phyloP scores from a whole-genome alignment of 2,797 vertebrate species.

The Xenops minutus region DNA sequence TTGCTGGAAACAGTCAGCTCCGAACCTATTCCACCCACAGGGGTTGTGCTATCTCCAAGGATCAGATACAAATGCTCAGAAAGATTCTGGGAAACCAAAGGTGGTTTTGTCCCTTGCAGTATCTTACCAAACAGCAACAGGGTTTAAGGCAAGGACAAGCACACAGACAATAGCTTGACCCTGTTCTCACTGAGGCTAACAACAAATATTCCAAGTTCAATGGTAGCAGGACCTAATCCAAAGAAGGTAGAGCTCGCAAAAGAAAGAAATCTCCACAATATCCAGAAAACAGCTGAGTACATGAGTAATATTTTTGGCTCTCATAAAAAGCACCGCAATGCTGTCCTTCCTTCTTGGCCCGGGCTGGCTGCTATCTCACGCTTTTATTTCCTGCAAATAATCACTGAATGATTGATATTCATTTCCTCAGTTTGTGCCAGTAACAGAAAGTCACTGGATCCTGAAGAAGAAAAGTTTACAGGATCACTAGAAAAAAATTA shows the following conservation, averaged over 20 bases:
- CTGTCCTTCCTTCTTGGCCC: constrained; percentile 7
- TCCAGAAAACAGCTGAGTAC: background rate
- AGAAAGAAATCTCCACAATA: background rate
- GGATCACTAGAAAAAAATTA: background rate
- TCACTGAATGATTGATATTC: background rate
- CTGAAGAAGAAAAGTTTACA: background rate
- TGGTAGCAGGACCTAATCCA: background rate
- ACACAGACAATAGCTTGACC: background rate
- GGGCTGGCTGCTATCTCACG: background rate
- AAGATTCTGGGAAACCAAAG: background rate
- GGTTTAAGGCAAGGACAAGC: background rate
- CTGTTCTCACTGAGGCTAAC: background rate
- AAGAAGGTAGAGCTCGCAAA: background rate
- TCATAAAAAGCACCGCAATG: background rate
- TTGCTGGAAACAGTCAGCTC: background rate
- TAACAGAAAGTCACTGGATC: constrained; percentile 8
- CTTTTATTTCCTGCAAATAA: constrained; percentile 42
- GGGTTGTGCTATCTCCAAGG: background rate
- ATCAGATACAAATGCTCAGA: background rate
- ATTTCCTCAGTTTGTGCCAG: constrained; percentile 16
- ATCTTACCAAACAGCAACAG: background rate
- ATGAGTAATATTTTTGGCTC: background rate
- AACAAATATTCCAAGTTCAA: background rate
- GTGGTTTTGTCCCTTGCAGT: background rate
- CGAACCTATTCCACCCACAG: background rate